Conservation (phyloP, 2,888 invertebrate species). For the Diplazon laetatorius region DNA sequence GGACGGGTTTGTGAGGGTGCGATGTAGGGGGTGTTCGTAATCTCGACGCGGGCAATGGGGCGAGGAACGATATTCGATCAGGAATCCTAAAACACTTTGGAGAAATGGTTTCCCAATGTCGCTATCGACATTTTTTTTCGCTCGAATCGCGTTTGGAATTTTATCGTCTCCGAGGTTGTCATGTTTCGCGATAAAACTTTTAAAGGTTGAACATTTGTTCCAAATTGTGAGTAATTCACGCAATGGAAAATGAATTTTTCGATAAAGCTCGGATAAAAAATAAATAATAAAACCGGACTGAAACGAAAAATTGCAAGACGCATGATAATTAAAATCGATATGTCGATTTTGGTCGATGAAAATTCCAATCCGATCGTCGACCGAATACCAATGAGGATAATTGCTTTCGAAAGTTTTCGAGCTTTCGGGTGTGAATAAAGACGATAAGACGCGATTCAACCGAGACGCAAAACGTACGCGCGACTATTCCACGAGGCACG, state of each 20-base stretch:
- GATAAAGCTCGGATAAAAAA: too few relatives aligned
- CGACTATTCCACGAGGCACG: slow-evolving; percentile 4
- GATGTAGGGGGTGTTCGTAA: slow-evolving; percentile 24
- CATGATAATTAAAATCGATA: background rate
- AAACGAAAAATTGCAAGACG: too few relatives aligned
- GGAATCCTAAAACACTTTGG: slow-evolving; percentile 24
- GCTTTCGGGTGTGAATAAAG: slow-evolving; percentile 24
- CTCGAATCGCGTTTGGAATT: background rate
- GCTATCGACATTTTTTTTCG: background rate
- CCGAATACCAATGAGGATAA: slow-evolving; percentile 25
- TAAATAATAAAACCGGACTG: too few relatives aligned
- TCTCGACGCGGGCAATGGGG: slow-evolving; percentile 7
- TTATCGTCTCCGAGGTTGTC: background rate
- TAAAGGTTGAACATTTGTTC: too few relatives aligned
- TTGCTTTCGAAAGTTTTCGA: slow-evolving; percentile 32
- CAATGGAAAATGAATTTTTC: too few relatives aligned
- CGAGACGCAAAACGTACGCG: background rate
- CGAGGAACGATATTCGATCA: slow-evolving; percentile 4
- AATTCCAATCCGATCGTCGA: slow-evolving; percentile 10
- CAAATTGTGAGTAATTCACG: too few relatives aligned
- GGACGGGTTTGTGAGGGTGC: slow-evolving; percentile 14
- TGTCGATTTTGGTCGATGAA: background rate
- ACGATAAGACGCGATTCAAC: slow-evolving; percentile 34
- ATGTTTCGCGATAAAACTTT: background rate
- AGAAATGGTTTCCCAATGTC: slow-evolving; percentile 18